Evolutionary conservation across 2,797 vertebrate species (phyloP).

Genomic region (Neosalanx taihuensis): DNA sequence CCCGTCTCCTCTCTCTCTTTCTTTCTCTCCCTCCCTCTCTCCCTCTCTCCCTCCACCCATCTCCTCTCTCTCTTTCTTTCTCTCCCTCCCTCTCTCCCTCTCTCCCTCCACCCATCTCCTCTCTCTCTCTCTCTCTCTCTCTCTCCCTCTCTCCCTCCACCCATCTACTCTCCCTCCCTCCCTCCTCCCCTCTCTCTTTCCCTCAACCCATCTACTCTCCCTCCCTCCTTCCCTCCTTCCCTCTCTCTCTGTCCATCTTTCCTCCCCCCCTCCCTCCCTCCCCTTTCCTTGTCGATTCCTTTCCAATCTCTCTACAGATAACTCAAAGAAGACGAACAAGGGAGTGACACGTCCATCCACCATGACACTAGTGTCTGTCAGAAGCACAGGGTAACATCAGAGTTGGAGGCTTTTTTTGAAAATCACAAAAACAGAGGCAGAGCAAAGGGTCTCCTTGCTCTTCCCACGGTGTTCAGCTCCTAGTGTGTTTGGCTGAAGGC

Average conservation of each 20-base stretch:
- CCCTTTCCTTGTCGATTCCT: conserved; percentile 40
- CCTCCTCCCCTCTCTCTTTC: conserved; percentile 3
- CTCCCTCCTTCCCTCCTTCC: neutral
- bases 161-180: conserved; percentile 1
- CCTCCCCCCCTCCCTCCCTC: conserved; percentile 10
- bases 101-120: conserved; percentile 9
- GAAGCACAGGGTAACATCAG: conserved; percentile 1
- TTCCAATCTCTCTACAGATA: conserved; percentile 44
- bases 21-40: conserved; percentile 8
- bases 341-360: conserved; percentile 37
- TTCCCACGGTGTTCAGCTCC: neutral
- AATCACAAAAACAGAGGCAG: neutral
- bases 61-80: conserved; percentile 11
- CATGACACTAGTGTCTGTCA: conserved; percentile 46
- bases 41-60: conserved; percentile 13
- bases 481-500: neutral
- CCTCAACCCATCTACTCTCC: conserved; percentile 10
- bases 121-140: conserved; percentile 13
- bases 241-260: conserved; percentile 13
- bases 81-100: conserved; percentile 20
- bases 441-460: neutral
- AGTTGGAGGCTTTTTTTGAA: neutral
- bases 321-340: conserved; percentile 42
- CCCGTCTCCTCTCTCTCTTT: neutral
- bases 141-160: neutral